Evolutionary conservation across 2,888 invertebrate species (phyloP).

Genomic region (Phoenoteleia sp.): DNA sequence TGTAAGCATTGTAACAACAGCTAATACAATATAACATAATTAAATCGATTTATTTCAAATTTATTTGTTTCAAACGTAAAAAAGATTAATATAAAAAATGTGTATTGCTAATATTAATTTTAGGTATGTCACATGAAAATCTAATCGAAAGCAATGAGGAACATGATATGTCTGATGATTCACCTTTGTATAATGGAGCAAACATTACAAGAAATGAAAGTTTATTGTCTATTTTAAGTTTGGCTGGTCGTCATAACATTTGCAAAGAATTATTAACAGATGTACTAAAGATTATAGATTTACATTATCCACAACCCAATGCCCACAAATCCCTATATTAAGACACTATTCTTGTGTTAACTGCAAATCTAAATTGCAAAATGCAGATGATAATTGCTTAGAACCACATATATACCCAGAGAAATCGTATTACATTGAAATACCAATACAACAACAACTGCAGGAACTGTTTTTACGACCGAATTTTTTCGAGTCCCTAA

Average conservation of each 20-base stretch:
- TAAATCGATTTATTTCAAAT: too few species aligned
- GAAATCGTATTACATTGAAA: slow-evolving; percentile 49
- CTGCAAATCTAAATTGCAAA: slow-evolving; percentile 16
- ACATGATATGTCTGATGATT: neutral
- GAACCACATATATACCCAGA: neutral
- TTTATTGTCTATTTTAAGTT: slow-evolving; percentile 45
- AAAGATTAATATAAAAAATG: too few species aligned
- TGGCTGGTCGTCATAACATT: slow-evolving; percentile 32
- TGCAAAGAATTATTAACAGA: slow-evolving; percentile 12
- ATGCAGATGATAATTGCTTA: slow-evolving; percentile 5
- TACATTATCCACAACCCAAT: slow-evolving; percentile 56
- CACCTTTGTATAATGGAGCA: slow-evolving; percentile 45
- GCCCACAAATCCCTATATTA: neutral
- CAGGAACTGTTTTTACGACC: slow-evolving; percentile 25
- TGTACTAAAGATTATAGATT: slow-evolving; percentile 12
- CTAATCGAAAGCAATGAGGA: neutral
- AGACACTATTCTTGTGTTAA: slow-evolving; percentile 49
- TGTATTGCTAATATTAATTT: too few species aligned
- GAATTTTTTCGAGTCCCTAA: slow-evolving; percentile 56
- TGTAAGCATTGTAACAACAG: too few species aligned
- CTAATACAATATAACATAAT: too few species aligned
- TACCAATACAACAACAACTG: slow-evolving; percentile 42
- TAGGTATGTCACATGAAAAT: neutral
- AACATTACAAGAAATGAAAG: slow-evolving; percentile 49
- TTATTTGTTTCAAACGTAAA: too few species aligned